Evolutionary conservation across 2,797 vertebrate species (phyloP), one percentile per base, ranked within the genome.

Genomic region (Rhabdomys pumilio): DNA sequence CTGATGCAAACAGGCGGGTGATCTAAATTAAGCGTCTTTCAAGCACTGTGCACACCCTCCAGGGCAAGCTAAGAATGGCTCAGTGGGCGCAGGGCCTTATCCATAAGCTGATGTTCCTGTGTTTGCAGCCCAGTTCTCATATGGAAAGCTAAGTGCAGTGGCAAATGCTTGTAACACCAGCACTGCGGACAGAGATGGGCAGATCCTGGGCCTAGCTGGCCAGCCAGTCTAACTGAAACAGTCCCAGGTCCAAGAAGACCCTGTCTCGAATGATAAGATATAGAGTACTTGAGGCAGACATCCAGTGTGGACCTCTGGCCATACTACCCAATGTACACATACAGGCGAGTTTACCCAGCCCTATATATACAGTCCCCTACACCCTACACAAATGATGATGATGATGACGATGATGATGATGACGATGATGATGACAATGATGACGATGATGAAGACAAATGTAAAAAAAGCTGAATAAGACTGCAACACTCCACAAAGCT

Each of bases 1-100:
- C 93, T 80, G 75, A 61, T 75, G 57, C 34, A 57, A 59, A 55
- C 29, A 89, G 57, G 61, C 61, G 50, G 80, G 73, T 84, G 75
- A 83, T 90, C 26, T 94, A 77, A 87, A 81, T 93, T 50, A 89
- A 92, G 50, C 10, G 10, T 50, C 50, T 50, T 50, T 50, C 50
- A 50, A 50, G 55, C 13, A 24, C 31, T 53, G n/a, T 38, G 29
- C 29, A 15, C 50, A 14, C 8, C 72, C n/a, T 34, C 53, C 20
- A 26, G 72, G 80, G 22, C 26, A 85, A n/a, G 34, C n/a, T 29
- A 67, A 34, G 61, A 17, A 63, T 31, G 41, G 26, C 41, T 63
- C 82, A 85, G 63, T 67, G 63, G 57, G 29, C 12, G 8, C 44
- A 67, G 41, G 24, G 6, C 82, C 50, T 87, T 29, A 41, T 29